Base-by-base conservation (phyloP, 2,888 invertebrate species). In the Eupithecia exiguata region DNA sequence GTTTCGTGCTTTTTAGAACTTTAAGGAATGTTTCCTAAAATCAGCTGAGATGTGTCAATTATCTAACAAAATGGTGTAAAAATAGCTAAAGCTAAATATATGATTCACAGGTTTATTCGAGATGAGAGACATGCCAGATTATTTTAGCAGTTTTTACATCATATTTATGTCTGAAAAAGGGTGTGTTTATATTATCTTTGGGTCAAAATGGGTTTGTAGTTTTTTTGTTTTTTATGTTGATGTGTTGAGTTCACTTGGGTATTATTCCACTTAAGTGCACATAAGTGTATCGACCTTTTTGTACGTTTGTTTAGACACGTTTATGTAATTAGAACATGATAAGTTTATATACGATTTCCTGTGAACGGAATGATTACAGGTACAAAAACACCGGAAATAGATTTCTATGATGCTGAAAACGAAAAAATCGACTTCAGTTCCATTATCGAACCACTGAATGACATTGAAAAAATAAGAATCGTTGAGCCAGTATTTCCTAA, bases 321-420 rank as follows among this genome's bases (percentile, higher is more conserved):
- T 63, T 30, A n/a, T n/a, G n/a, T n/a, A 14, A 35, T 43, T n/a
- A 49, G 7, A 68, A n/a, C 30, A 43, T n/a, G n/a, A 46, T 46
- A 46, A 43, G 71, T 77, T 30, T 79, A 75, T 74, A 72, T 62
- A 71, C 73, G 69, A 73, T 77, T 82, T 79, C 76, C 78, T 84
- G 72, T 77, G 71, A 82, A 81, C 70, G 63, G 18, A 75, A 83
- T 85, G 82, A 84, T 91, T 90, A 77, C 94, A 94, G 94, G 89
- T 87, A 85, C 88, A 76, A 92, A 90, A 88, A 89, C 92, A 75
- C 85, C 92, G 76, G 94, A 94, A 90, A 93, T 94, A 58, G 93
- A 94, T 87, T 94, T 94, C 88, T 92, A 93, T 85, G 89, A 90
- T 68, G 84, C 88, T 53, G 92, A 88, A 62, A 87, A 76, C 66